These are phyloP conservation scores for Phrynosoma platyrhinos DNA, from an alignment of 2,113 vertebrate species.

Conservation along the genomic window DNA sequence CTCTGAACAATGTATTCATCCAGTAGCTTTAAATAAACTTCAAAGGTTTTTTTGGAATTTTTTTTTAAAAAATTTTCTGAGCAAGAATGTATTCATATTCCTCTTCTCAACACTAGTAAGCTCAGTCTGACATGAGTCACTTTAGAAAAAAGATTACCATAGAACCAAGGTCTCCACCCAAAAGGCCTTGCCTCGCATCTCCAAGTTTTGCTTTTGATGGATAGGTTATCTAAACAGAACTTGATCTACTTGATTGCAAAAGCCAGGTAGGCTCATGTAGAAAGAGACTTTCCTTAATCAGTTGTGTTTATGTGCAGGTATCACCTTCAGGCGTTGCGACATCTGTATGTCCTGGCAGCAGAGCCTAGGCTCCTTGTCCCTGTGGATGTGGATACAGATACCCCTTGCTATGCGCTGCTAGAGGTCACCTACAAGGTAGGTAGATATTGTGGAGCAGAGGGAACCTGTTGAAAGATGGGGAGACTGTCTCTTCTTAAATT, in stretches of 20 bases:
- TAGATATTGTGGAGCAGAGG: fast-evolving
- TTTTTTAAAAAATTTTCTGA: not conserved
- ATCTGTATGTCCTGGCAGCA: slow-evolving; percentile 92
- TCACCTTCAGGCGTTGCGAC: slow-evolving; percentile 95
- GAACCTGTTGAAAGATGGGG: not conserved
- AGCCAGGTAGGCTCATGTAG: not conserved
- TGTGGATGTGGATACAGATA: slow-evolving; percentile 92
- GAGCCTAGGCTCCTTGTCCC: slow-evolving; percentile 95
- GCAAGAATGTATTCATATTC: not conserved
- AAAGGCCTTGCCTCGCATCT: not conserved
- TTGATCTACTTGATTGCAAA: not conserved
- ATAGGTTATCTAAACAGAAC: not conserved
- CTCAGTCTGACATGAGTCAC: not conserved
- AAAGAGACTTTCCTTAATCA: not conserved
- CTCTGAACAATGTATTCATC: too few species aligned
- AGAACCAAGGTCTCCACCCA: not conserved
- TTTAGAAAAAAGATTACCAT: not conserved
- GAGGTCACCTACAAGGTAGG: slow-evolving; percentile 95
- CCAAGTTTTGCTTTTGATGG: not conserved
- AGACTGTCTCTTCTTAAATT: not conserved
- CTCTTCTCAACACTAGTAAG: not conserved
- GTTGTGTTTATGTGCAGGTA: slow-evolving; percentile 78
- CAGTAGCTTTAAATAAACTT: too few species aligned
- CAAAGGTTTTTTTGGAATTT: too few species aligned
- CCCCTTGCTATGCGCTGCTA: slow-evolving; percentile 93